phyloP scores from a whole-genome alignment of 2,113 vertebrate species.

The Ardeotis arabs region DNA sequence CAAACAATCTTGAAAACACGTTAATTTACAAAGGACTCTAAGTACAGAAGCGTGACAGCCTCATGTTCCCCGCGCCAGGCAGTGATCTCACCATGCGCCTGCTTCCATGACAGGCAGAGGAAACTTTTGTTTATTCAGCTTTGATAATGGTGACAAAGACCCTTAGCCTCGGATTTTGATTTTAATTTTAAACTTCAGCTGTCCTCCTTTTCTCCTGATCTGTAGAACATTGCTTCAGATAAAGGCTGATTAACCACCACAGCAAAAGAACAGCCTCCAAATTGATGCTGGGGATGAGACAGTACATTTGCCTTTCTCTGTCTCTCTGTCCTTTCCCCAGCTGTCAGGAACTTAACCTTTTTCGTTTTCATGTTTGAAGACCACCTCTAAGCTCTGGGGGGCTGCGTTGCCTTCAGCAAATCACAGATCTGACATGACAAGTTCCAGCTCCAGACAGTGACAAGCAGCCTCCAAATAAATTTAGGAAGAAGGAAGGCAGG shows the following conservation, averaged over 20 bases:
- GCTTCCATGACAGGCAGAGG: neutral
- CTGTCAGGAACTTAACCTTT: neutral
- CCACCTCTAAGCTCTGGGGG: neutral
- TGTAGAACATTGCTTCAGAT: neutral
- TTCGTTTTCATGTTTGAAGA: neutral
- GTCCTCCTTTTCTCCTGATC: neutral
- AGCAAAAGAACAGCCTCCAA: neutral
- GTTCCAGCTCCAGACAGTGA: neutral
- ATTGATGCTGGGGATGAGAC: neutral
- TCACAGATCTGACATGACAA: neutral
- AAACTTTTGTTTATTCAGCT: conserved; percentile 35
- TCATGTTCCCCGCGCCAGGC: neutral
- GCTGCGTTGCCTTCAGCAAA: neutral
- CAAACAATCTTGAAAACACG: neutral
- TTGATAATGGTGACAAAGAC: conserved; percentile 9
- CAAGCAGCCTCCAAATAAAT: neutral
- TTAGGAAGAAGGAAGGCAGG: neutral
- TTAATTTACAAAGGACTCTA: neutral
- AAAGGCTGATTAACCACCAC: neutral
- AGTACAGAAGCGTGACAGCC: neutral
- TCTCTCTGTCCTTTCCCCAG: neutral
- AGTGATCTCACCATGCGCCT: neutral
- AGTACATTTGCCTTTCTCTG: neutral
- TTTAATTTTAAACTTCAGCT: neutral
- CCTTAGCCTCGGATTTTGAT: neutral